Conservation (phyloP, 2,113 vertebrate genomes). For the Tupaia tana region DNA sequence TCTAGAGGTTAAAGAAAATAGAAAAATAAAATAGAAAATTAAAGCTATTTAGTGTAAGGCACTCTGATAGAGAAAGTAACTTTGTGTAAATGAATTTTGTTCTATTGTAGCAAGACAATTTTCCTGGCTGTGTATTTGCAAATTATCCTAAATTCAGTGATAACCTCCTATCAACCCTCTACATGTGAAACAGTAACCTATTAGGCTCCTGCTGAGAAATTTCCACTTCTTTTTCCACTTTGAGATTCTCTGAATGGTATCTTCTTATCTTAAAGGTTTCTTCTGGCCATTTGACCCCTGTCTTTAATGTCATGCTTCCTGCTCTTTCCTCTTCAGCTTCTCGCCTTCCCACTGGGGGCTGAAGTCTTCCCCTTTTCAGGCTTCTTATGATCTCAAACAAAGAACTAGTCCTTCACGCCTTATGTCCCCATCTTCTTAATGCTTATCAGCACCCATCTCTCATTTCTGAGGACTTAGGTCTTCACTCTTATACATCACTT, state of each 20-base stretch:
- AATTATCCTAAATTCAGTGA: slow-evolving; percentile 52
- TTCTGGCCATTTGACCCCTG: slow-evolving; percentile 64
- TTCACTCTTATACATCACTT: neutral
- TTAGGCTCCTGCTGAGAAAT: slow-evolving; percentile 52
- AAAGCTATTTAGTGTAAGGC: neutral
- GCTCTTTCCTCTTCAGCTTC: slow-evolving; percentile 55
- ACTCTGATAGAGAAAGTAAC: neutral
- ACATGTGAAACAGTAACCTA: slow-evolving; percentile 6
- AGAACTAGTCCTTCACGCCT: slow-evolving; percentile 8
- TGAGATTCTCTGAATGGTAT: slow-evolving; percentile 51
- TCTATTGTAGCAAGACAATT: slow-evolving; percentile 25
- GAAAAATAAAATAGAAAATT: neutral
- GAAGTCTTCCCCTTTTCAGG: slow-evolving; percentile 6
- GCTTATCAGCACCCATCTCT: slow-evolving; percentile 31
- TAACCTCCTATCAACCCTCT: slow-evolving; percentile 58
- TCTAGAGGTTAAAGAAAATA: neutral
- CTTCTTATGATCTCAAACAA: slow-evolving; percentile 61
- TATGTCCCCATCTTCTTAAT: slow-evolving; percentile 27
- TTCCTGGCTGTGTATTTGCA: slow-evolving; percentile 52
- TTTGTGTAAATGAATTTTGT: neutral
- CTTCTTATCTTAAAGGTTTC: slow-evolving; percentile 71
- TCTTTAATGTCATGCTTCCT: slow-evolving; percentile 64
- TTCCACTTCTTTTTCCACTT: slow-evolving; percentile 45
- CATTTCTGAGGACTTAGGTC: neutral
- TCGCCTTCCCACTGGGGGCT: slow-evolving; percentile 61